Conservation (phyloP, 2,797 vertebrate species). For the Pseudochromis fuscus region DNA sequence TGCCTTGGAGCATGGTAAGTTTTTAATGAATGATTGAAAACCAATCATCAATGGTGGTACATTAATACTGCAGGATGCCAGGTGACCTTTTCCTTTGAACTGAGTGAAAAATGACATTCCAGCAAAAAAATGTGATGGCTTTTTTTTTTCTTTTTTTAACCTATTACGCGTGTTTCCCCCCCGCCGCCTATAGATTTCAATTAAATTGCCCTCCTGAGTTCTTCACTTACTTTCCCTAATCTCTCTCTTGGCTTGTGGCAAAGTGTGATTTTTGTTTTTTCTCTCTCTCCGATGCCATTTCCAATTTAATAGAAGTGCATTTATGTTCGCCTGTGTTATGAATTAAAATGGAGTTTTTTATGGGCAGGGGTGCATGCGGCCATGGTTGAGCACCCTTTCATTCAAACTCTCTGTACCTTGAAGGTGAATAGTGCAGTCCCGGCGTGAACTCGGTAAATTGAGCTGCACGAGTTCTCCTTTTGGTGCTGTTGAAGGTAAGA, state of each 20-base stretch:
- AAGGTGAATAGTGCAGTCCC: conserved; percentile 75
- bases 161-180: conserved; percentile 29
- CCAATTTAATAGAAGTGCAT: conserved; percentile 80
- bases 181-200: conserved; percentile 67
- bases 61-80: conserved; percentile 78
- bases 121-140: conserved; percentile 44
- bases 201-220: conserved; percentile 75
- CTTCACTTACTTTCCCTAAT: conserved; percentile 75
- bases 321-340: conserved; percentile 75
- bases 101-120: conserved; percentile 78
- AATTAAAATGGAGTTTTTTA: conserved; percentile 80
- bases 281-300: conserved; percentile 67
- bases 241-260: conserved; percentile 73
- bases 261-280: conserved; percentile 67
- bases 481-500: conserved; percentile 66
- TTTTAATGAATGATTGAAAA: conserved; percentile 88
- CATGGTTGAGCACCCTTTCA: conserved; percentile 77
- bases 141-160: conserved; percentile 27
- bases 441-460: conserved; percentile 78
- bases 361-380: conserved; percentile 63
- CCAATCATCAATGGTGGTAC: conserved; percentile 83
- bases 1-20: conserved; percentile 82
- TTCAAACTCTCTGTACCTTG: conserved; percentile 79
- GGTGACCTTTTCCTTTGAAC: conserved; percentile 82
- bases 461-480: conserved; percentile 70